Evolutionary conservation across 2,113 vertebrate genomes (phyloP), one percentile per base, ranked within the genome.

Genomic region (Callospermophilus lateralis): DNA sequence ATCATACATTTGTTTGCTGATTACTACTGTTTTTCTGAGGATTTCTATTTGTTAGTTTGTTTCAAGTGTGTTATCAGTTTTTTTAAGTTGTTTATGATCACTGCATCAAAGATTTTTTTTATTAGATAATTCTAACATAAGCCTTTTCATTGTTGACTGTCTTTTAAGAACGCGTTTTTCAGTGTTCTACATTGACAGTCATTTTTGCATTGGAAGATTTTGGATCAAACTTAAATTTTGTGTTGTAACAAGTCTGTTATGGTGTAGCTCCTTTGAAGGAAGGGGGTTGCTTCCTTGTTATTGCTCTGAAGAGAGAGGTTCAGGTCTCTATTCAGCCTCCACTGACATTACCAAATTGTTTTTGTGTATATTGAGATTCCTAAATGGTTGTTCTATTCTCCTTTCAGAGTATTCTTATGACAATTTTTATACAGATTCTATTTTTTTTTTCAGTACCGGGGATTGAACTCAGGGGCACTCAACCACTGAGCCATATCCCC

Each of bases 281-380:
- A 19, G 19, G 3, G 5, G 7, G 10, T 10, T n/a, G 19, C 34
- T 81, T n/a, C 12, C 22, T 74, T 74, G 8, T 89, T 72, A 45
- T 20, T 63, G 28, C 2, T 9, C 0, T 19, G 17, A 7, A 30
- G 55, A 58, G 42, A 42, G 0, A 16, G 6, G 32, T 6, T 32
- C 30, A 11, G 24, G 48, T 67, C 4, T 51, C 55, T 39, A 0
- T 0, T 30, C 0, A 26, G 12, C 42, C 58, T 68, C 55, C 37
- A 6, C 7, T 63, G 48, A 9, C 4, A 37, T 13, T 19, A n/a
- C 9, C 20, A 28, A 6, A 1, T 19, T 58, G n/a, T 4, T 53
- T 48, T 30, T 37, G n/a, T 63, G 13, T 11, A 8, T 61, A 19
- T 24, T 45, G 68, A 37, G 0, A 3, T 73, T 20, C 34, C 32